Base-by-base conservation (phyloP, 1,140 invertebrate species). In the Zaprionus camerounensis region DNA sequence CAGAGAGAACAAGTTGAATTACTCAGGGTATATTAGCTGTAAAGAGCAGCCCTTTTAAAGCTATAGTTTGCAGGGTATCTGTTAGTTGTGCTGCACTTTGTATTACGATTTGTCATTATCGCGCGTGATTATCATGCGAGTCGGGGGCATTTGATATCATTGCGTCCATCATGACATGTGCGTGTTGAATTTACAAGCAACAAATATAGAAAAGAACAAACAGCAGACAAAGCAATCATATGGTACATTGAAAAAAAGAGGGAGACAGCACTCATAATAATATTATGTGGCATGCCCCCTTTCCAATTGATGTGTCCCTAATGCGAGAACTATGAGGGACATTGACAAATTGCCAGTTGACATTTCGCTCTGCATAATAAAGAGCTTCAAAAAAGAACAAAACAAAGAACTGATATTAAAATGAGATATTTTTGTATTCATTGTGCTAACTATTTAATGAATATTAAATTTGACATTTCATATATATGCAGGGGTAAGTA, bases 111-210 rank as follows among this genome's bases (percentile, higher is more conserved):
- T 15, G 63, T 57, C 49, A 80, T 86, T 82, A 77, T 74, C 53
- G 41, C 61, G 24, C 44, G 28, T 55, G 77, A 86, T 86, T 87
- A 87, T 77, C 70, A 86, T 82, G 80, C 63, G 66, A 71, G 62
- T 63, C 62, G 46, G 57, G 49, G 62, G 31, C 34, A 56, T 71
- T 80, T 71, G 51, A 44, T 59, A 84, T 77, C 74, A 78, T 78
- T 53, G 38, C 66, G 46, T 72, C 68, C 79, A 81, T 77, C 67
- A 83, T 56, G 81, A 57, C 71, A 66, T 70, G 38, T 53, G 66
- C 76, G 63, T 51, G 67, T 56, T 61, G 62, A 67, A 81, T 73
- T 73, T 79, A 78, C 64, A 76, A 82, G 68, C 41, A 67, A 46
- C n/a, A 24, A 5, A 58, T 5, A 26, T 26, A 57, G 46, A 24